Evolutionary conservation across 2,888 invertebrate species (phyloP), one percentile per base, ranked within the genome.

Genomic region (Endotricha flammealis): DNA sequence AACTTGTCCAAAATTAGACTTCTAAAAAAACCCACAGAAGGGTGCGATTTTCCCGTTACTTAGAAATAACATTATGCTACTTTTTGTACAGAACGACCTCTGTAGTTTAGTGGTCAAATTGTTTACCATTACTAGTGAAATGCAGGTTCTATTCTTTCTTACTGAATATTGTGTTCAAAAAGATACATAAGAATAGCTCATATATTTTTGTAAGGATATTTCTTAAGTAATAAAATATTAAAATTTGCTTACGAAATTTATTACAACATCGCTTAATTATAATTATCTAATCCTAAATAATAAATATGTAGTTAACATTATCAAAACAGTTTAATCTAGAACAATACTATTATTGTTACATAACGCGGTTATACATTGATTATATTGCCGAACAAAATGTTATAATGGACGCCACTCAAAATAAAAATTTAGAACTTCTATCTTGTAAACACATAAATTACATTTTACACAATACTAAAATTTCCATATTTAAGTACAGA

Each of bases 401-500:
- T 29, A 13, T 2, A 17, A 29, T 9, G 12, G 25, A 33, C 32
- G 8, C 25, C 16, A 12, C 13, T 23, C 17, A 13, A 11, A 16
- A n/a, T 12, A 14, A 13, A 12, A 35, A 20, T 29, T 35, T 12
- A 22, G n/a, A 34, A 17, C 28, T 34, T 28, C 9, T 12, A 17
- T 7, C 10, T 13, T 10, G 7, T 6, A 25, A 4, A 16, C 8
- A 22, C 28, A 32, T 31, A 31, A 28, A 16, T 35, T 14, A 24
- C n/a, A 22, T 28, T 30, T 27, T 22, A 14, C 29, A 44, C 48
- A 75, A 75, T 75, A 74, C 70, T 65, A 57, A 36, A 53, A 40
- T 59, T 60, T 48, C n/a, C 54, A 57, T 41, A 38, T 49, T 70
- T 73, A 78, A 74, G 66, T 79, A 79, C 75, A 73, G 60, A 68